phyloP scores from a whole-genome alignment of 2,113 vertebrate genomes.

The Puntigrus tetrazona region DNA sequence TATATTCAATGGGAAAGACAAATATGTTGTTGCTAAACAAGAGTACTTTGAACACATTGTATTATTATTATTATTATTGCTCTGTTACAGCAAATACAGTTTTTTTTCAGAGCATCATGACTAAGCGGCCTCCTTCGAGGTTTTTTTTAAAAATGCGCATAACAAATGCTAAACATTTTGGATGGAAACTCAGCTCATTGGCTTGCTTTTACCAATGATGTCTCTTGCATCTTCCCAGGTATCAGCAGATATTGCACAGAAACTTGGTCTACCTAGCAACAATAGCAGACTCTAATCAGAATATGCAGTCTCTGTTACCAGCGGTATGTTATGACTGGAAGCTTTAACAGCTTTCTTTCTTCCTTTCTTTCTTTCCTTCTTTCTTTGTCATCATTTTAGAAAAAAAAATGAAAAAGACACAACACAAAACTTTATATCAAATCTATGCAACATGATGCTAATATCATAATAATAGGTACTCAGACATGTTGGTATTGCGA shows the following conservation, averaged over 20 bases:
- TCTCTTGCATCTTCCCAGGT: constrained; percentile 71
- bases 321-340: constrained; percentile 73
- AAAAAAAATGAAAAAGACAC: background rate
- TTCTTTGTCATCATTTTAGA: background rate
- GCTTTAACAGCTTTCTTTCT: background rate
- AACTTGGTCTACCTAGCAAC: constrained; percentile 98
- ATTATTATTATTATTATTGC: no score
- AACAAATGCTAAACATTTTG: background rate
- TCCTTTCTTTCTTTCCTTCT: background rate
- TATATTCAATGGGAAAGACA: background rate
- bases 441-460: no score
- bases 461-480: no score
- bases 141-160: background rate
- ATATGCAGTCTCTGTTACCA: constrained; percentile 97
- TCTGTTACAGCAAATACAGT: background rate
- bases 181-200: background rate
- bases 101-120: background rate
- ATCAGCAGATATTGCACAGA: constrained; percentile 97
- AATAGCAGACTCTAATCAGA: constrained; percentile 99
- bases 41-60: background rate
- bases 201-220: background rate
- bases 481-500: no score
- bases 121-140: background rate
- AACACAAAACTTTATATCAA: background rate
- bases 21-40: background rate